A percentile compares a stretch with the other conserved stretches of the same genome.
Conservation (phyloP, 2,888 invertebrate species). For the Spialia ferax region DNA sequence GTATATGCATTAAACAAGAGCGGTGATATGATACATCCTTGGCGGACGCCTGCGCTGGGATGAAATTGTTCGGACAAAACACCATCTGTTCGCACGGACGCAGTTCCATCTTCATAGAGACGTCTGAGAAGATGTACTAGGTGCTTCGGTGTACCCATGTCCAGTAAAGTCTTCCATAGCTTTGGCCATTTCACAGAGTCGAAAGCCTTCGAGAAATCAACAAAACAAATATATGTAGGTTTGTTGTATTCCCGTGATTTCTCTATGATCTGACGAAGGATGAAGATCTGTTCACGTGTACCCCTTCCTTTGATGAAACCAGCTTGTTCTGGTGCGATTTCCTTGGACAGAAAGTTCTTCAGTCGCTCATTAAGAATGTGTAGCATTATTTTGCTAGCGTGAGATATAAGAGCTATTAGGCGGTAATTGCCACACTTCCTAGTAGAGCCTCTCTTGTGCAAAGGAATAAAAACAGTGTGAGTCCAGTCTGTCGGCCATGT, state of each 20-base stretch:
- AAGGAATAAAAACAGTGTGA: slow-evolving; percentile 1
- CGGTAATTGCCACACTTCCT: not conserved
- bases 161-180: too few species aligned
- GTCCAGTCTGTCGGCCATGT: not conserved
- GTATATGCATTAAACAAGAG: not conserved
- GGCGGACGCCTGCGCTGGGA: not conserved
- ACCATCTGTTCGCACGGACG: not conserved
- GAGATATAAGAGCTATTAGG: not conserved
- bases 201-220: not conserved
- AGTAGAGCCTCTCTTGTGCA: not conserved
- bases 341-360: not conserved
- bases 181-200: too few species aligned
- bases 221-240: not conserved
- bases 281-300: not conserved
- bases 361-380: slow-evolving; percentile 2
- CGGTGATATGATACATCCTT: not conserved
- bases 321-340: not conserved
- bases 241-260: not conserved
- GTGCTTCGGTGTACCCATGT: not conserved
- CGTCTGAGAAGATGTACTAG: not conserved
- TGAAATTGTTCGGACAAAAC: not conserved
- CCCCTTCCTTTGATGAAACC: not conserved
- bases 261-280: not conserved
- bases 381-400: not conserved
- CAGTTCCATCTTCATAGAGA: not conserved